Conservation (phyloP, 2,113 vertebrate species). For the Hassar affinis region DNA sequence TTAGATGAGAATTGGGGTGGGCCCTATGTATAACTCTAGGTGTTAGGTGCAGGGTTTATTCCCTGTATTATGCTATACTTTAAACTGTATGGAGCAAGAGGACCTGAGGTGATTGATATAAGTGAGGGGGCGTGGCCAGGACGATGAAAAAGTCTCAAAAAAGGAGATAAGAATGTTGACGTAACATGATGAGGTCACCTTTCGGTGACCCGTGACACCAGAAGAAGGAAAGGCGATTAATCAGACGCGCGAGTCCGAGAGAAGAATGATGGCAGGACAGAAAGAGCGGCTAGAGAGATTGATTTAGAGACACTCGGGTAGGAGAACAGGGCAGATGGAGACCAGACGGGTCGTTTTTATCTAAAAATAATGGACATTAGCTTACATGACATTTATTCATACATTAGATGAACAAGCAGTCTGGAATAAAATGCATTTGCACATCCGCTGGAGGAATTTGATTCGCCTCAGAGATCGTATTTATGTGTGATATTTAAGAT, state of each 20-base stretch:
- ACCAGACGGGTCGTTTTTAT: slow-evolving; percentile 30
- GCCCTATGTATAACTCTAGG: too few relatives aligned
- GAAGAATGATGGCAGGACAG: slow-evolving; percentile 58
- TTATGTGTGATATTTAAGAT: neutral
- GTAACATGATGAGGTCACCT: slow-evolving; percentile 58
- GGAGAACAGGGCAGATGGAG: slow-evolving; percentile 36
- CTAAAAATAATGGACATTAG: slow-evolving; percentile 39
- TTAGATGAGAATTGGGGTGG: too few relatives aligned
- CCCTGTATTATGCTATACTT: too few relatives aligned
- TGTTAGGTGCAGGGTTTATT: too few relatives aligned
- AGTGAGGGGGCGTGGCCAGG: neutral
- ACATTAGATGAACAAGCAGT: neutral
- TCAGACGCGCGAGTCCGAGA: slow-evolving; percentile 64
- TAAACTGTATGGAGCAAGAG: too few relatives aligned
- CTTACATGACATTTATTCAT: slow-evolving; percentile 44
- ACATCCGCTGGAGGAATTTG: neutral
- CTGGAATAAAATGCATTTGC: neutral
- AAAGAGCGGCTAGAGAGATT: slow-evolving; percentile 37
- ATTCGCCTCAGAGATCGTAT: neutral
- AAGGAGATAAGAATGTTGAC: slow-evolving; percentile 67
- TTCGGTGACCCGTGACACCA: slow-evolving; percentile 60
- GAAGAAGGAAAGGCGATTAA: slow-evolving; percentile 62
- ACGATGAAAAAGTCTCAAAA: slow-evolving; percentile 30
- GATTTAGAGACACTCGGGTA: slow-evolving; percentile 36
- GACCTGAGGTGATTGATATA: neutral